Base-by-base conservation (phyloP, 2,113 vertebrate genomes). In the Pseudorectes ferrugineus region DNA sequence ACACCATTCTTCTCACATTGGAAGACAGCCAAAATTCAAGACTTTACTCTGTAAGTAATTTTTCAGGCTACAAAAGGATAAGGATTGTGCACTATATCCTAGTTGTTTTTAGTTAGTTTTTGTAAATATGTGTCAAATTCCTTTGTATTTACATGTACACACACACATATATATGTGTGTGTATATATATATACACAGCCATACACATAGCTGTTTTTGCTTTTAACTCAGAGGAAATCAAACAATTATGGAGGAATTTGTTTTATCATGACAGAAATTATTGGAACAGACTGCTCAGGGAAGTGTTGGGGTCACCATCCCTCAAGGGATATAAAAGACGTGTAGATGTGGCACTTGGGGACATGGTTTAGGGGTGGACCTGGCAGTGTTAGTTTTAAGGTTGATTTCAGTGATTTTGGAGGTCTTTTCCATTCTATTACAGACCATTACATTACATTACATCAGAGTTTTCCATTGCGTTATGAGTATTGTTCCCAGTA, bases 151-250 rank as follows among this genome's bases (percentile, higher is more conserved):
- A 28, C 11, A 13, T 45, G 11, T 35, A 11, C 16, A n/a, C 14
- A 33, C 1, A 17, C 7, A 20, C 5, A 31, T 4, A 28, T 3
- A 7, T 3, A 28, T 7, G 23, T 7, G 22, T 2, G 7, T 28
- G 4, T 23, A 11, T 22, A 7, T 71, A 20, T 3, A 6, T 11
- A 21, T 3, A 42, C 3, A 22, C 1, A 31, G 2, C 10, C 6
- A 12, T 20, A 19, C 2, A 4, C 2, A 3, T 21, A 26, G 2
- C 3, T 1, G 12, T 2, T 58, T 86, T 80, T 43, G 4, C 26
- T 81, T 75, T 78, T 40, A 48, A 40, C 15, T 78, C 10, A 1
- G 26, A 40, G 11, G 8, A 75, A 9, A 42, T 12, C 33, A 72
- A 48, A 51, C 4, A 35, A 3, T 59, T 81, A 23, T 28, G 23